Percentiles rank a stretch among this genome's conserved stretches.
Conservation (phyloP, 2,888 invertebrate genomes). For the Xylota segnis region DNA sequence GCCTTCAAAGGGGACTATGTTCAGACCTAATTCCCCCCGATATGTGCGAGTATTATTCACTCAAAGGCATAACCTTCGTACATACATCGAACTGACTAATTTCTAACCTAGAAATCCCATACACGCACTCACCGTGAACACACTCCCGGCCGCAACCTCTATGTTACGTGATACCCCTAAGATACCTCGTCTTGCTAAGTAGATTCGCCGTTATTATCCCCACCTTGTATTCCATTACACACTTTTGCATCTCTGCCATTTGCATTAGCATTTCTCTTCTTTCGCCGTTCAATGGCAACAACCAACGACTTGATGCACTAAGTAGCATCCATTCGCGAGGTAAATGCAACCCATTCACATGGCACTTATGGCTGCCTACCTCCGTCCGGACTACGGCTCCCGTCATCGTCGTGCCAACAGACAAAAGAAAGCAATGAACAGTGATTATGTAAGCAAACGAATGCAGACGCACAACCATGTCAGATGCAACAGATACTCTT, state of each 20-base stretch:
- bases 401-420: background rate
- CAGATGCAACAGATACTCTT: constrained; percentile 64
- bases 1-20: background rate
- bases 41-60: background rate
- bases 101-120: constrained; percentile 60
- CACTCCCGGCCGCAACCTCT: constrained; percentile 39
- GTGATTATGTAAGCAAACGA: constrained; percentile 63
- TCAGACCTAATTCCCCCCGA: background rate
- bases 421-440: constrained; percentile 47
- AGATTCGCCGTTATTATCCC: constrained; percentile 57
- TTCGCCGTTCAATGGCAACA: constrained; percentile 47
- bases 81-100: constrained; percentile 8
- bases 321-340: constrained; percentile 10
- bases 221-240: constrained; percentile 64
- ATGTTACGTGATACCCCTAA: constrained; percentile 57
- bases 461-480: constrained; percentile 56
- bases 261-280: constrained; percentile 31
- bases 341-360: constrained; percentile 22
- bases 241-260: constrained; percentile 16
- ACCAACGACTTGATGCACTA: constrained; percentile 35
- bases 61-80: background rate
- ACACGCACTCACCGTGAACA: constrained; percentile 69
- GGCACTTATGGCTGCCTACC: background rate
- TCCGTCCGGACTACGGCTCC: too few relatives aligned
- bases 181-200: constrained; percentile 42